Evolutionary conservation across 2,113 vertebrate genomes (phyloP).

Genomic region (Ahaetulla prasina): DNA sequence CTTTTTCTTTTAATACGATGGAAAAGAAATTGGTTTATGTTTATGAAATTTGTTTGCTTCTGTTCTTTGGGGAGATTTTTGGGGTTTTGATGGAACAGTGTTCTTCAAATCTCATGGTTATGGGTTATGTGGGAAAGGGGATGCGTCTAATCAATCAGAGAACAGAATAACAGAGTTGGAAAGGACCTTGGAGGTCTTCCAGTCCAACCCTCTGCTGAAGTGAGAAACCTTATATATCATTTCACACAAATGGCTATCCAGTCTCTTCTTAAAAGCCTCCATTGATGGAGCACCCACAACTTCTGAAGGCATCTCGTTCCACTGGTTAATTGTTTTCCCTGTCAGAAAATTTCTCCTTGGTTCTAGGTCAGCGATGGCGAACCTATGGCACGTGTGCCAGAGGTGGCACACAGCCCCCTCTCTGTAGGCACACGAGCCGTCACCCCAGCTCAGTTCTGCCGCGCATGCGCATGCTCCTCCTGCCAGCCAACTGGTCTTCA

Average conservation of each 20-base stretch:
- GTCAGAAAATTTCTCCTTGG: neutral
- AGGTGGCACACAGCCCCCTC: too few relatives aligned
- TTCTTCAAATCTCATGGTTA: neutral
- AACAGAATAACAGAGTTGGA: neutral
- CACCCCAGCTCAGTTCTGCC: too few relatives aligned
- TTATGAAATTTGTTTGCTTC: neutral
- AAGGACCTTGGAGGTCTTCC: neutral
- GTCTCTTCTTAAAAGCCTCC: neutral
- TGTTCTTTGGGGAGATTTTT: neutral
- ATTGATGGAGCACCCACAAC: too few relatives aligned
- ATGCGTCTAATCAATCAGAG: neutral
- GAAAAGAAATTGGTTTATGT: neutral
- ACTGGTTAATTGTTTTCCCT: too few relatives aligned
- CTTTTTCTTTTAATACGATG: neutral
- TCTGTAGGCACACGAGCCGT: too few relatives aligned
- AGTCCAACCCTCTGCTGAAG: too few relatives aligned
- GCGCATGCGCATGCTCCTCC: too few relatives aligned
- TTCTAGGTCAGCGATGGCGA: too few relatives aligned
- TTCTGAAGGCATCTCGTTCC: too few relatives aligned
- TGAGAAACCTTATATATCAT: neutral
- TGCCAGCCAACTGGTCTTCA: too few relatives aligned
- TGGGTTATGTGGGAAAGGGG: neutral
- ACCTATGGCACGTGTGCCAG: too few relatives aligned
- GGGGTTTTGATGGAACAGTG: neutral
- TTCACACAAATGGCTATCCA: neutral